Percentiles rank a stretch among this genome's conserved stretches.
Evolutionary conservation across 1,140 invertebrate species (phyloP).

Genomic region (Condylostylus longicornis): DNA sequence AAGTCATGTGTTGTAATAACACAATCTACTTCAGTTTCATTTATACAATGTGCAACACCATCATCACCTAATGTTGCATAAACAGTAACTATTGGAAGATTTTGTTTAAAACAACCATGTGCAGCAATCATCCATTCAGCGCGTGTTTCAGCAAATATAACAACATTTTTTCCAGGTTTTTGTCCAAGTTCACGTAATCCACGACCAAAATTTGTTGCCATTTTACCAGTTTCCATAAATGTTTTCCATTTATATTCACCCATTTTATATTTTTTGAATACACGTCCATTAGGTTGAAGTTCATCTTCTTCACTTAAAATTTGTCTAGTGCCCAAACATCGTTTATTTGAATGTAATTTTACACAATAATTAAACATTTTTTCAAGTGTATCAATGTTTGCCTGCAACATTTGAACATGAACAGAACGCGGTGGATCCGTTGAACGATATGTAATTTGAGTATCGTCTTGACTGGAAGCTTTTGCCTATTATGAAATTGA

Average conservation of each 20-base stretch:
- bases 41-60: slow-evolving; percentile 87
- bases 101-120: slow-evolving; percentile 85
- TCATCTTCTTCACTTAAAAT: slow-evolving; percentile 89
- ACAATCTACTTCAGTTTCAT: slow-evolving; percentile 85
- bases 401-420: slow-evolving; percentile 52
- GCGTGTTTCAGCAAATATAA: slow-evolving; percentile 93
- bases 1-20: slow-evolving; percentile 82
- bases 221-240: slow-evolving; percentile 60
- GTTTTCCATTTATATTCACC: slow-evolving; percentile 87
- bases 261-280: slow-evolving; percentile 95
- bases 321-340: slow-evolving; percentile 78
- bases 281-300: slow-evolving; percentile 76
- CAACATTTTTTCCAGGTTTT: slow-evolving; percentile 53
- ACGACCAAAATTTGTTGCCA: slow-evolving; percentile 60
- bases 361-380: slow-evolving; percentile 67
- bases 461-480: slow-evolving; percentile 22
- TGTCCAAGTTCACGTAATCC: slow-evolving; percentile 56
- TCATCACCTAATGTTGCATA: slow-evolving; percentile 95
- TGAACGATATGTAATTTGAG: slow-evolving; percentile 54
- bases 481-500: slow-evolving; percentile 26
- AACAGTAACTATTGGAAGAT: slow-evolving; percentile 86
- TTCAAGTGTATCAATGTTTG: slow-evolving; percentile 74
- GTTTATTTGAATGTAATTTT: slow-evolving; percentile 51
- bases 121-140: slow-evolving; percentile 94
- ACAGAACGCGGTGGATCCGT: slow-evolving; percentile 47